phyloP scores from a whole-genome alignment of 2,888 invertebrate species.

The Tinea trinotella region DNA sequence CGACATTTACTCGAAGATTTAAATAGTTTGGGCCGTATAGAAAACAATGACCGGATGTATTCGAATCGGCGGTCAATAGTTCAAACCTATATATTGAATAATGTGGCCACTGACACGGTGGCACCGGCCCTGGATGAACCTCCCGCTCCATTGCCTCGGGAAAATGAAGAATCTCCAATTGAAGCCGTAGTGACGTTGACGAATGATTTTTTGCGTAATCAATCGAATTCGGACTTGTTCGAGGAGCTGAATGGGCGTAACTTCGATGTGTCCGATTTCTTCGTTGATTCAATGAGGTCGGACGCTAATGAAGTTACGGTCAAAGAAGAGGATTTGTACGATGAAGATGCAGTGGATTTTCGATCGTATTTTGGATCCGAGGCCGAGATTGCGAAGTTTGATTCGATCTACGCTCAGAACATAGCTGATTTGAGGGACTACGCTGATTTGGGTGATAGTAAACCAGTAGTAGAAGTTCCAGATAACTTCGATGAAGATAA shows the following conservation, averaged over 20 bases:
- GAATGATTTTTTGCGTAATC: slow-evolving; percentile 40
- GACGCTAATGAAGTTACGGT: slow-evolving; percentile 33
- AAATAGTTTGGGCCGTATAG: slow-evolving; percentile 76
- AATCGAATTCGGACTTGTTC: slow-evolving; percentile 51
- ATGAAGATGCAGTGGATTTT: slow-evolving; percentile 57
- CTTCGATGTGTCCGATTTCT: slow-evolving; percentile 61
- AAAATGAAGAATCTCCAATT: slow-evolving; percentile 23
- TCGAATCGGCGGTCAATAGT: slow-evolving; percentile 43
- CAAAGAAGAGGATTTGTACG: slow-evolving; percentile 49
- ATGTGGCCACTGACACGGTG: slow-evolving; percentile 61
- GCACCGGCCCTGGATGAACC: slow-evolving; percentile 44
- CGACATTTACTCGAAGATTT: slow-evolving; percentile 81
- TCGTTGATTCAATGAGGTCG: slow-evolving; percentile 41
- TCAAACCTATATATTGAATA: slow-evolving; percentile 66
- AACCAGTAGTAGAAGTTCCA: slow-evolving; percentile 50
- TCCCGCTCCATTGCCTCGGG: slow-evolving; percentile 32
- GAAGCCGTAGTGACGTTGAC: slow-evolving; percentile 43
- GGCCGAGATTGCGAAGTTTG: slow-evolving; percentile 46
- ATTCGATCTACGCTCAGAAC: slow-evolving; percentile 71
- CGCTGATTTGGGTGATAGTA: slow-evolving; percentile 50
- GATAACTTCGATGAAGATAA: slow-evolving; percentile 49
- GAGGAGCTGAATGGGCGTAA: slow-evolving; percentile 53
- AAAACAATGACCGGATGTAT: slow-evolving; percentile 61
- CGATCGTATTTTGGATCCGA: slow-evolving; percentile 55
- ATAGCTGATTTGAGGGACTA: slow-evolving; percentile 73